A percentile compares a stretch with the other conserved stretches of the same genome.
These are phyloP conservation scores for Rutilus rutilus DNA, from an alignment of 2,113 vertebrate genomes.

Conservation along the genomic window DNA sequence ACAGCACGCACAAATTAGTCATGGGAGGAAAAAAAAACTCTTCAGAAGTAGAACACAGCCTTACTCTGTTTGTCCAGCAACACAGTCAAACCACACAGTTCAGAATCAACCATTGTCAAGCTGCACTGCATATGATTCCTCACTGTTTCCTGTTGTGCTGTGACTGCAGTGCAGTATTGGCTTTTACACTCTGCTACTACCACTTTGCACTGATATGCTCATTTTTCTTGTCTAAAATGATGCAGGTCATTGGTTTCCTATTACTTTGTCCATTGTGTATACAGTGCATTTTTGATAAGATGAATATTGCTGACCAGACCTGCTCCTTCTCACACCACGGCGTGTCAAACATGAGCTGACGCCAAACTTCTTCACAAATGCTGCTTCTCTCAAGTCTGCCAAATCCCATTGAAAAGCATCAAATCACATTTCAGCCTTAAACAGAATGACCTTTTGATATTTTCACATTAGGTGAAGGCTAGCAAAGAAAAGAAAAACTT, in stretches of 20 bases:
- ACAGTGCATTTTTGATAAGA: conserved; percentile 18
- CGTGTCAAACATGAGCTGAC: conserved; percentile 10
- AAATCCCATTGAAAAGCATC: conserved; percentile 25
- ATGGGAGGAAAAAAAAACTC: neutral
- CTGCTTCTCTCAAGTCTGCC: conserved; percentile 5
- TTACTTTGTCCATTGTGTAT: neutral
- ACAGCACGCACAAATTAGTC: neutral
- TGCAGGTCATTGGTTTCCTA: conserved; percentile 9
- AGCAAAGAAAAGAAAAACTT: neutral
- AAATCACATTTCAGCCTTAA: conserved; percentile 11
- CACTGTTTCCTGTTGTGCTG: neutral
- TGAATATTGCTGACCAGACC: conserved; percentile 39
- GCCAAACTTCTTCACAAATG: conserved; percentile 16
- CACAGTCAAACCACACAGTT: neutral
- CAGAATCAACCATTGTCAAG: neutral
- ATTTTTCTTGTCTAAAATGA: neutral
- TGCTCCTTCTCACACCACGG: conserved; percentile 5
- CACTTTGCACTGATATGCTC: neutral
- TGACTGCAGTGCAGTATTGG: neutral
- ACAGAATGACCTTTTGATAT: conserved; percentile 21
- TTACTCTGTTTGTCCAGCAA: neutral
- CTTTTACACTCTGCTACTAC: neutral
- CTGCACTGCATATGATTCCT: conserved; percentile 2
- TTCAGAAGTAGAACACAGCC: neutral
- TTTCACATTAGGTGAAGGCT: conserved; percentile 1